Percentiles rank a stretch among this genome's conserved stretches.
Evolutionary conservation across 2,888 invertebrate species (phyloP).

Genomic region (Trachelus iudaicus): DNA sequence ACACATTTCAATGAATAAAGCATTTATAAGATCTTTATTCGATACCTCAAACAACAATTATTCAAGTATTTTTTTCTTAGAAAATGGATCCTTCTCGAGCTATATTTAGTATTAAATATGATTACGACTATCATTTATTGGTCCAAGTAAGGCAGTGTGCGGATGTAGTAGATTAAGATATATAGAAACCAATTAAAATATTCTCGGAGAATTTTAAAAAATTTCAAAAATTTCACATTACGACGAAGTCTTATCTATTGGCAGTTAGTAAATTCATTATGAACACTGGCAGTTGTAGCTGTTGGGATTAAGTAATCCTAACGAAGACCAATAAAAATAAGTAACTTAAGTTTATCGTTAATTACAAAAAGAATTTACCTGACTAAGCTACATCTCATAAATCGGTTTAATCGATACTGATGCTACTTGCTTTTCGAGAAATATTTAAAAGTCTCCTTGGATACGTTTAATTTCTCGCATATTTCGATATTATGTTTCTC

Average conservation of each 20-base stretch:
- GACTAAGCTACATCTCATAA: background rate
- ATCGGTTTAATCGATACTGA: background rate
- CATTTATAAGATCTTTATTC: background rate
- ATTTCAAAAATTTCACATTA: background rate
- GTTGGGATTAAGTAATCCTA: background rate
- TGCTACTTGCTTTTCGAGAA: background rate
- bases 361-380: background rate
- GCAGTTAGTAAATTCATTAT: background rate
- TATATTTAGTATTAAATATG: background rate
- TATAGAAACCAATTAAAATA: background rate
- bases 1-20: background rate
- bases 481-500: background rate
- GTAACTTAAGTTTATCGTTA: background rate
- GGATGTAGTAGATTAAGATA: background rate
- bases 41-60: background rate
- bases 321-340: background rate
- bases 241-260: background rate
- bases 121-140: background rate
- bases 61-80: background rate
- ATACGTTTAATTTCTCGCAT: background rate
- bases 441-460: background rate
- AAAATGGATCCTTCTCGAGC: background rate
- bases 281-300: background rate
- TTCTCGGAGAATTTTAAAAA: background rate
- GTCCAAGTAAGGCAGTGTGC: background rate